Evolutionary conservation across 2,113 vertebrate species (phyloP).

Genomic region (Ursus arctos): DNA sequence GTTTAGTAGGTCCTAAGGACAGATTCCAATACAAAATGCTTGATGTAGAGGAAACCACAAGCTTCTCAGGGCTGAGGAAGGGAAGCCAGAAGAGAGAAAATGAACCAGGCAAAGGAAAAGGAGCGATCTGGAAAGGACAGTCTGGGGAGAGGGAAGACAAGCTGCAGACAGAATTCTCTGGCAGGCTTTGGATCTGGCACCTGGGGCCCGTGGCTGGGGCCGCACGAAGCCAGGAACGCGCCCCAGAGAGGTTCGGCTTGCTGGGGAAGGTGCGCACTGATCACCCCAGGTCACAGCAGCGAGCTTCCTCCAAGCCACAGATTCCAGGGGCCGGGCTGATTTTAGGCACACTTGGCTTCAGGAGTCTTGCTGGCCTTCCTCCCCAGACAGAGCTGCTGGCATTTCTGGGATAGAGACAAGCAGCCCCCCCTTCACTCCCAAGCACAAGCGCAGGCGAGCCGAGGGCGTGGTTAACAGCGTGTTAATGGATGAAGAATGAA

Average conservation of each 20-base stretch:
- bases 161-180: background rate
- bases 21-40: background rate
- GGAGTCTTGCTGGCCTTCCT: background rate
- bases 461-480: background rate
- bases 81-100: slow-evolving; percentile 31
- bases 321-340: background rate
- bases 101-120: background rate
- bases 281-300: background rate
- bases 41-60: background rate
- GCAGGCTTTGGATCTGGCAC: background rate
- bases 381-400: background rate
- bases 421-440: background rate
- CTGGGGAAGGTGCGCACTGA: background rate
- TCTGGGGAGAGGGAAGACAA: background rate
- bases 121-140: background rate
- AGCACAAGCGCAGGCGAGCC: background rate
- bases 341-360: background rate
- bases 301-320: background rate
- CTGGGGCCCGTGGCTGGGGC: no score
- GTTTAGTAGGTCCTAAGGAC: background rate
- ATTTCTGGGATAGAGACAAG: background rate
- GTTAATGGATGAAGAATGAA: background rate
- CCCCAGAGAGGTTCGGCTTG: background rate
- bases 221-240: background rate
- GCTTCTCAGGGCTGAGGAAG: background rate